These are phyloP conservation scores for Perccottus glenii DNA, from an alignment of 2,113 vertebrate genomes.

Conservation along the genomic window DNA sequence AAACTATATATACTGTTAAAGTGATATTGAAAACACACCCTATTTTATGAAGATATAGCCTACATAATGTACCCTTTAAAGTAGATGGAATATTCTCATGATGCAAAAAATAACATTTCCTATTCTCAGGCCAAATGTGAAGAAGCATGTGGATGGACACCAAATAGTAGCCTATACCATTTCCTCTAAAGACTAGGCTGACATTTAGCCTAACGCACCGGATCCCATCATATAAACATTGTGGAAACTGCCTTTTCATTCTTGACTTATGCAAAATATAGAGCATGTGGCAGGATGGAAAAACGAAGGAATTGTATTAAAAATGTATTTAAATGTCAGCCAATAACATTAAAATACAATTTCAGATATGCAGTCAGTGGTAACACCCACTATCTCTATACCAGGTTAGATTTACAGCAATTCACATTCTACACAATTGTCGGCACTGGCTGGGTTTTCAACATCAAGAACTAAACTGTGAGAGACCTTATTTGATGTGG, in stretches of 20 bases:
- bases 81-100: too few relatives aligned
- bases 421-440: conserved; percentile 8
- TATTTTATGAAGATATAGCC: too few relatives aligned
- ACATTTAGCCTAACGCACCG: conserved; percentile 1
- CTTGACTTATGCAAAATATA: conserved; percentile 11
- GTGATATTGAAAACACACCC: too few relatives aligned
- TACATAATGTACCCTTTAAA: too few relatives aligned
- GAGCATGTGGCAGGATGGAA: background rate
- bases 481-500: too few relatives aligned
- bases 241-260: conserved; percentile 1
- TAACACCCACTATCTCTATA: background rate
- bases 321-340: conserved; percentile 7
- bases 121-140: background rate
- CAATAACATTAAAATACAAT: conserved; percentile 1
- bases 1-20: too few relatives aligned
- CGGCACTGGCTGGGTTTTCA: background rate
- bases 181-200: background rate
- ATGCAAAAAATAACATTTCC: background rate
- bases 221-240: conserved; percentile 6
- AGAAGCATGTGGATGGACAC: background rate
- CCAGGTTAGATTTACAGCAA: background rate
- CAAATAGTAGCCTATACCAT: background rate
- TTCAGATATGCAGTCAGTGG: background rate
- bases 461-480: too few relatives aligned
- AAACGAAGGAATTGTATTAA: background rate